phyloP scores from a whole-genome alignment of 1,140 invertebrate genomes.

The Sycophila sp. region DNA sequence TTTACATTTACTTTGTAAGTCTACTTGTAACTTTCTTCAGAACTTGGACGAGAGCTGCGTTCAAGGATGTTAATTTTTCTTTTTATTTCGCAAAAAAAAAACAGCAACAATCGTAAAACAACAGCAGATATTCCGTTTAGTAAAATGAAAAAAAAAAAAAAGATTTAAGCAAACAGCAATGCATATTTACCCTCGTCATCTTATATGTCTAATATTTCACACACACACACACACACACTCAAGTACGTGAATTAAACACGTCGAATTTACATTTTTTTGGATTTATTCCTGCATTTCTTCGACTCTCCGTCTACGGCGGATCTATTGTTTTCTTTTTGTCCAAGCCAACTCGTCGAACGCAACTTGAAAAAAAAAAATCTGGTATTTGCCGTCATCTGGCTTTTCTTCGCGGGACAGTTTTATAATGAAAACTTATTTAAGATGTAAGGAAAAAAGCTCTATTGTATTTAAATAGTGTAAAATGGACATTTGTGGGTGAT shows the following conservation, averaged over 20 bases:
- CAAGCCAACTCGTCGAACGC: conserved; percentile 51
- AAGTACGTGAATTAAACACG: conserved; percentile 2
- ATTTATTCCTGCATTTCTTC: conserved; percentile 11
- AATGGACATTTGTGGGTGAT: conserved; percentile 65
- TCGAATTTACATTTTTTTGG: conserved; percentile 1
- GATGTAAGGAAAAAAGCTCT: conserved; percentile 62
- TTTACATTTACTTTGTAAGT: conserved; percentile 26
- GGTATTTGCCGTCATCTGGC: conserved; percentile 62
- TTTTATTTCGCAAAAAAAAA: conserved; percentile 18
- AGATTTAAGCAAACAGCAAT: conserved; percentile 30
- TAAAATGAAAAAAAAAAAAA: conserved; percentile 26
- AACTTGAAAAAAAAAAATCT: conserved; percentile 42
- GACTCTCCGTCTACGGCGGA: conserved; percentile 43
- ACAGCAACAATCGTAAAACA: conserved; percentile 18
- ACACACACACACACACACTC: not conserved
- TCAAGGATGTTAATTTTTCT: conserved; percentile 15
- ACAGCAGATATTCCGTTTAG: too few relatives aligned
- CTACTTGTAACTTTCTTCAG: conserved; percentile 24
- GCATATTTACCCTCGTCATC: conserved; percentile 22
- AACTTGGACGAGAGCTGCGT: conserved; percentile 11
- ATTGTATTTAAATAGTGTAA: conserved; percentile 69
- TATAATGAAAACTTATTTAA: conserved; percentile 67
- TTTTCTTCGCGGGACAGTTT: conserved; percentile 62
- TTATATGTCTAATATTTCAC: conserved; percentile 27
- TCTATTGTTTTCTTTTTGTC: conserved; percentile 53